Evolutionary conservation across 2,797 vertebrate species (phyloP), one percentile per base, ranked within the genome.

Genomic region (Onychomys arenicola): DNA sequence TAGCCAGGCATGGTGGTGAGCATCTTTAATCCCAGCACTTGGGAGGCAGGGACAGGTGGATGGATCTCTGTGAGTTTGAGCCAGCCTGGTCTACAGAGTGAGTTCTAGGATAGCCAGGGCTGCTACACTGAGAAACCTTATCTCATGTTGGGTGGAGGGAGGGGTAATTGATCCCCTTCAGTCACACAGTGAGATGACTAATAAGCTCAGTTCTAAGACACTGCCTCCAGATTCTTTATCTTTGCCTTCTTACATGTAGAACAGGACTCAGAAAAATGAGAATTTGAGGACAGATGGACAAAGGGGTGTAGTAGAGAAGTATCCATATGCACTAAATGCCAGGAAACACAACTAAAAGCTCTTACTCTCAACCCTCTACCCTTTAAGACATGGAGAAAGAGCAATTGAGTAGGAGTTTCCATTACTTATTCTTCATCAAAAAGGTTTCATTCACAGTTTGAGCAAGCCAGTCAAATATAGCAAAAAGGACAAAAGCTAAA

Each of bases 401-500:
- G 63, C 55, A 43, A 40, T 8, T 10, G 43, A 49, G 16, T 6
- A 94, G 80, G 27, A 91, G 85, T 37, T 80, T 80, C 81, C 34
- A 55, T 80, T 91, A 92, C 73, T 89, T 63, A 43, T 1, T 49
- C 32, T 40, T 71, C 59, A 89, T 69, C 71, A 86, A 85, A 88
- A 43, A 95, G 49, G 49, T 80, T 76, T 93, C 88, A 86, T 29
- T 40, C 43, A 61, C n/a, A 67, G 55, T 77, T 52, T 67, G 37
- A 63, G 37, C 71, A 55, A 40, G 57, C 4, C 63, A 90, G 65
- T 55, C 29, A 91, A 90, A 92, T 32, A 80, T 0, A 81, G 67
- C 11, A 59, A 55, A 65, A 90, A 90, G 82, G 52, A 78, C 43
- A 73, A 81, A 81, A 95, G 91, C 71, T 77, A 23, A 95, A 93